These are phyloP conservation scores for Chrysoperla carnea DNA, from an alignment of 1,140 invertebrate genomes.

Conservation along the genomic window DNA sequence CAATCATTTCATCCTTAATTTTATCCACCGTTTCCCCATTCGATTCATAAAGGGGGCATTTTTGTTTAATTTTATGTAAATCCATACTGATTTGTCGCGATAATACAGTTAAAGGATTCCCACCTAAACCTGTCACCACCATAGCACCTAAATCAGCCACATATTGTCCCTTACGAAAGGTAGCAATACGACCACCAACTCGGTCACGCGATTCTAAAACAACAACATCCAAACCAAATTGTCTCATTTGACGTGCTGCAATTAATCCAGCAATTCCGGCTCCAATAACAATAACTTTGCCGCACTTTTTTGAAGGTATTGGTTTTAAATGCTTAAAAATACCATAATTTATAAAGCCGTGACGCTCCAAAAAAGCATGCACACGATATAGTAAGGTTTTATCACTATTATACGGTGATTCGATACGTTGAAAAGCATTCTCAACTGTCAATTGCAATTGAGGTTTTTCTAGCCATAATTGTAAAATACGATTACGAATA, in stretches of 20 bases:
- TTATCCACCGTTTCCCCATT: slow-evolving; percentile 86
- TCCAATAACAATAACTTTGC: slow-evolving; percentile 88
- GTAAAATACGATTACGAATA: slow-evolving; percentile 81
- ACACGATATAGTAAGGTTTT: slow-evolving; percentile 58
- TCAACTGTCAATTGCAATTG: slow-evolving; percentile 81
- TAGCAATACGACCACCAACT: slow-evolving; percentile 91
- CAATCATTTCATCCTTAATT: slow-evolving; percentile 95
- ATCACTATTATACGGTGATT: slow-evolving; percentile 86
- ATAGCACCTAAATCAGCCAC: slow-evolving; percentile 88
- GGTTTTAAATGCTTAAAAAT: slow-evolving; percentile 78
- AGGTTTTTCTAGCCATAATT: slow-evolving; percentile 93
- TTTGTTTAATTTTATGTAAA: slow-evolving; percentile 86
- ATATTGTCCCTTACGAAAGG: slow-evolving; percentile 80
- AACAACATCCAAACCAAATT: slow-evolving; percentile 92
- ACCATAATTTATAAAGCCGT: slow-evolving; percentile 97
- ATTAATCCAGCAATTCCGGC: slow-evolving; percentile 85
- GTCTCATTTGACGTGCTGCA: slow-evolving; percentile 83
- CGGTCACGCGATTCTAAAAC: slow-evolving; percentile 88
- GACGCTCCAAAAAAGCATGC: slow-evolving; percentile 84
- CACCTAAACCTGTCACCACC: slow-evolving; percentile 77
- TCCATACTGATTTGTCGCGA: slow-evolving; percentile 97
- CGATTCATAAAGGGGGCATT: slow-evolving; percentile 91
- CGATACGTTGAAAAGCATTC: slow-evolving; percentile 61
- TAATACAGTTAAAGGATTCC: slow-evolving; percentile 90
- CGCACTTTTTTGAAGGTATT: slow-evolving; percentile 56